A percentile compares a stretch with the other conserved stretches of the same genome.
These are phyloP conservation scores for Elegia similella DNA, from an alignment of 2,888 invertebrate genomes.

Conservation along the genomic window DNA sequence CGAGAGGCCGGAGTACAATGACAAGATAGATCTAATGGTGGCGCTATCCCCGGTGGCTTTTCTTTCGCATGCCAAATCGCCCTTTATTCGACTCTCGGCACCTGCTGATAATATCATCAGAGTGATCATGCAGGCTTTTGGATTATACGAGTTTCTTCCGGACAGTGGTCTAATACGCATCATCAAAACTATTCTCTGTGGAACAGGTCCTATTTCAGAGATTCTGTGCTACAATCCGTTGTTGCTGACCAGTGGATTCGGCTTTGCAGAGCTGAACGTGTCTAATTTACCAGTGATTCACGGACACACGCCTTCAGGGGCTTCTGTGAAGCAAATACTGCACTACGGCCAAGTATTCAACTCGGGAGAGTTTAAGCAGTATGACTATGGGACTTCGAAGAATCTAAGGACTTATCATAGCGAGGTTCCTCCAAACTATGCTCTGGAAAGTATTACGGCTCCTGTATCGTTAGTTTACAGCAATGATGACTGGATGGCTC, in stretches of 20 bases:
- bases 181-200: background rate
- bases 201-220: background rate
- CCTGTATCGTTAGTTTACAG: slow-evolving; percentile 78
- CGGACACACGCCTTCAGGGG: slow-evolving; percentile 35
- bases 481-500: slow-evolving; percentile 74
- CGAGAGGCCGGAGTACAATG: slow-evolving; percentile 53
- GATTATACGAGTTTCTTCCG: slow-evolving; percentile 5
- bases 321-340: slow-evolving; percentile 53
- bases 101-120: background rate
- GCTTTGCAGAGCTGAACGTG: slow-evolving; percentile 10
- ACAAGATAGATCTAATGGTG: slow-evolving; percentile 50
- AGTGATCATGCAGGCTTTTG: background rate
- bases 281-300: slow-evolving; percentile 14
- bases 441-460: slow-evolving; percentile 56
- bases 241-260: slow-evolving; percentile 7
- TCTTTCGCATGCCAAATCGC: background rate
- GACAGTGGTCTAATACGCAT: background rate
- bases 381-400: slow-evolving; percentile 6
- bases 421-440: slow-evolving; percentile 64
- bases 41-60: slow-evolving; percentile 32
- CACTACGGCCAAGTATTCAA: slow-evolving; percentile 63
- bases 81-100: background rate
- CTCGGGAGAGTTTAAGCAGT: slow-evolving; percentile 15
- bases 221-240: slow-evolving; percentile 26
- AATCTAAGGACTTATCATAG: slow-evolving; percentile 12